phyloP scores from a whole-genome alignment of 64 coral and sea anemone genomes.

The Montipora sp. region DNA sequence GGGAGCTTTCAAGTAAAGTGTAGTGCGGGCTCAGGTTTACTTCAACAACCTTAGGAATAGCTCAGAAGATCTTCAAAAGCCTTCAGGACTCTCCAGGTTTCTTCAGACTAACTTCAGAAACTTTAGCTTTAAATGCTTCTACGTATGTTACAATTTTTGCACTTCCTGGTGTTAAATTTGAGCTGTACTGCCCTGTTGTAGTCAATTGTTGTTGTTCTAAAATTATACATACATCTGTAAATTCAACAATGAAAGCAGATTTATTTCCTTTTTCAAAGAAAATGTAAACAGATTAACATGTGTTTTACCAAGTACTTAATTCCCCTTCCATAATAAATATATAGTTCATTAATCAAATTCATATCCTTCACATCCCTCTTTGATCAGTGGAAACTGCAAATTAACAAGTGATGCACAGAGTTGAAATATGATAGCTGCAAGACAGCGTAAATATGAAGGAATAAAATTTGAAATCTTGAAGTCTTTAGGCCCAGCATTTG shows the following conservation, averaged over 20 bases:
- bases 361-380: slow-evolving; percentile 10
- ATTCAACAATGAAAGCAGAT: slow-evolving; percentile 1
- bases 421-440: no score
- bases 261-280: slow-evolving; percentile 7
- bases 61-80: slow-evolving; percentile 8
- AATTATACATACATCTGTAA: slow-evolving; percentile 9
- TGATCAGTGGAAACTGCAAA: no score
- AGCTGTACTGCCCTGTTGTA: background rate
- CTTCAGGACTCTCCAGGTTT: background rate
- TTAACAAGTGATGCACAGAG: no score
- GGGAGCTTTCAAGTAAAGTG: background rate
- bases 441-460: no score
- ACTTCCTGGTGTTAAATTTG: background rate
- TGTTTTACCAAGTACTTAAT: slow-evolving; percentile 9
- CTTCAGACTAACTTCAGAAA: slow-evolving; percentile 3
- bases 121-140: slow-evolving; percentile 6
- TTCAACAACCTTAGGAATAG: slow-evolving; percentile 1
- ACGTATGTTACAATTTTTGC: slow-evolving; percentile 1
- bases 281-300: slow-evolving; percentile 11
- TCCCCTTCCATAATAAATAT: slow-evolving; percentile 11
- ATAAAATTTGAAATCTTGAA: no score
- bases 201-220: background rate
- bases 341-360: slow-evolving; percentile 16
- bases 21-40: slow-evolving; percentile 9
- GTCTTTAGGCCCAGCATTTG: no score